Evolutionary conservation across 2,888 invertebrate genomes (phyloP).

Genomic region (Neocrepidodera transversa): DNA sequence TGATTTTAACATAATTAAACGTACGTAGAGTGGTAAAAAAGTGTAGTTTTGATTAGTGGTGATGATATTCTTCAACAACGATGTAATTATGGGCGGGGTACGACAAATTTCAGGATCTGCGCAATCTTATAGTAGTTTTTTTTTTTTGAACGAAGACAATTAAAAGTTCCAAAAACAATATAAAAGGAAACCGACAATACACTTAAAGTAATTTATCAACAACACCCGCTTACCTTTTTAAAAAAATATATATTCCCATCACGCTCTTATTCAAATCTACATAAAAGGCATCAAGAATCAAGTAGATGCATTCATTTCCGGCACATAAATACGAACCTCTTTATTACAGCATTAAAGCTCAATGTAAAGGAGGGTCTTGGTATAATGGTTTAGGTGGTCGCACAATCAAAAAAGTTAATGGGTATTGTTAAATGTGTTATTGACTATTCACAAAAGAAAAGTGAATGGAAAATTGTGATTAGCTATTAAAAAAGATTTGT

Average conservation of each 20-base stretch:
- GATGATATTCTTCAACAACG: too few relatives aligned
- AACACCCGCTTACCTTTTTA: too few relatives aligned
- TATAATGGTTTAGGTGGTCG: not conserved
- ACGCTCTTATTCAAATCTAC: constrained; percentile 11
- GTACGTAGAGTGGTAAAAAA: too few relatives aligned
- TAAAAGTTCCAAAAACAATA: too few relatives aligned
- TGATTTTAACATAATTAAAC: too few relatives aligned
- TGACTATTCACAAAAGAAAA: not conserved
- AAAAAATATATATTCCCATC: constrained; percentile 21
- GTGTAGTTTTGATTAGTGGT: too few relatives aligned
- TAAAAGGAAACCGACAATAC: too few relatives aligned
- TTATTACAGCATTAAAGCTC: not conserved
- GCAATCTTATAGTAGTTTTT: too few relatives aligned
- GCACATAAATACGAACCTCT: not conserved
- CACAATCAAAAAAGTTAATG: not conserved
- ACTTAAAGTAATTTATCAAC: too few relatives aligned
- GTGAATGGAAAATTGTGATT: not conserved
- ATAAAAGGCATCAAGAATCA: constrained; percentile 8
- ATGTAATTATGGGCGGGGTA: too few relatives aligned
- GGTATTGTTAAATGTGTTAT: not conserved
- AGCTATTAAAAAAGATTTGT: not conserved
- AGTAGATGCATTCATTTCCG: constrained; percentile 19
- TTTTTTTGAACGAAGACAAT: too few relatives aligned
- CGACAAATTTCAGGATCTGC: too few relatives aligned
- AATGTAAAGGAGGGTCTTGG: not conserved